Evolutionary conservation across 2,888 invertebrate species (phyloP), one percentile per base, ranked within the genome.

Genomic region (Drosophila anomelani): DNA sequence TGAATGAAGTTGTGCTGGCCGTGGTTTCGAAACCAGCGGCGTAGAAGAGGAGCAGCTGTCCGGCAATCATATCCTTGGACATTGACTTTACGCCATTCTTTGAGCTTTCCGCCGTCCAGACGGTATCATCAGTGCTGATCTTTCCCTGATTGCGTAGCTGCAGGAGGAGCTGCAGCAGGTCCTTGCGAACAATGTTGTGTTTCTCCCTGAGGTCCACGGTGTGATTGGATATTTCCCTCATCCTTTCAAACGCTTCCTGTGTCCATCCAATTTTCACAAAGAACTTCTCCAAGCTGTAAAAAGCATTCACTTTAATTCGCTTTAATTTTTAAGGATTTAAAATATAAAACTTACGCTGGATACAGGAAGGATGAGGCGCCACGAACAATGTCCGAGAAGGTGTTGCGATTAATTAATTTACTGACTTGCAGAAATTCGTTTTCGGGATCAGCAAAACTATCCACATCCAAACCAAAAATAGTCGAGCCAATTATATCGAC

Each of bases 1-100:
- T 91, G 58, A 92, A 93, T 7, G 93, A 90, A 5, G 92, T 76
- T 1, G 93, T 86, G 2, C 93, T 89, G 0, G 93, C 91, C 1
- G 93, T 91, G 0, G 93, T 93, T 75, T 93, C 94, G 58, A 91
- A 93, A 3, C 94, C 94, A 34, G 93, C 94, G 5, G 92, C 64
- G 72, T 93, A 93, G 77, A 94, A 93, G 2, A 93, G 71, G 36
- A 93, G 91, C 7, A 92, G 78, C 47, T 93, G 92, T 0, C 93
- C 92, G 2, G 92, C 91, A 73, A 91, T 89, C 49, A 80, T 66
- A 57, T 93, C 92, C 26, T 89, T 88, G 2, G 91, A 82, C 75
- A 93, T 78, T 15, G 88, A 76, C 66, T 89, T 90, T 0, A 78
- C 36, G 4, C 47, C 58, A 7, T 76, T 41, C 0, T 55, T 39